Conservation (phyloP, 2,797 vertebrate species). For the Apogon hyalosoma region DNA sequence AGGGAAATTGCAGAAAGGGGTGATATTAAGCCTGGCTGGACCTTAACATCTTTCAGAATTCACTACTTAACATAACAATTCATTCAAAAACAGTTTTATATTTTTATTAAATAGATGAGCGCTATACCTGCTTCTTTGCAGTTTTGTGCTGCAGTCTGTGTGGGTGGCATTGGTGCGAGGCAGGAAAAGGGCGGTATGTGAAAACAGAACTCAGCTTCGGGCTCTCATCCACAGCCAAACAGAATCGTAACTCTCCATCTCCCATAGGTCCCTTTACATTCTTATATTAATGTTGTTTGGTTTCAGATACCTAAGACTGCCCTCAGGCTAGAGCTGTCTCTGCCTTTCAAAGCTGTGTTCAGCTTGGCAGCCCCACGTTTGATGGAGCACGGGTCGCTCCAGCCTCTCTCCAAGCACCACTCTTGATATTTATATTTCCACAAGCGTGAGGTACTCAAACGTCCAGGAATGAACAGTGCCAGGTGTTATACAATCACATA, state of each 20-base stretch:
- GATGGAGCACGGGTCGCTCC: constrained; percentile 62
- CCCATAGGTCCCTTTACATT: constrained; percentile 76
- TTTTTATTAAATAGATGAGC: constrained; percentile 14
- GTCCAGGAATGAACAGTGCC: constrained; percentile 66
- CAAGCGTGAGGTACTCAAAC: constrained; percentile 68
- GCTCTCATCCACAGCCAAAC: constrained; percentile 75
- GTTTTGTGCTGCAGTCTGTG: constrained; percentile 67
- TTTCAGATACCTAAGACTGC: constrained; percentile 65
- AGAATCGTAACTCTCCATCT: constrained; percentile 64
- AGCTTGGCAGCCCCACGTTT: constrained; percentile 44
- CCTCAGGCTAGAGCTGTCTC: constrained; percentile 69
- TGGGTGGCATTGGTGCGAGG: constrained; percentile 70
- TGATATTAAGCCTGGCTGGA: neutral
- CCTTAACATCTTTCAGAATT: constrained; percentile 8
- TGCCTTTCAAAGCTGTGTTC: constrained; percentile 62
- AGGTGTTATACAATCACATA: constrained; percentile 73
- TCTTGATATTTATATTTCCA: constrained; percentile 79
- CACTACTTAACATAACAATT: constrained; percentile 3
- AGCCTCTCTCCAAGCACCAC: constrained; percentile 70
- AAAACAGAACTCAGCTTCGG: constrained; percentile 70
- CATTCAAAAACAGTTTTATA: constrained; percentile 39
- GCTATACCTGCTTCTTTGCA: constrained; percentile 59
- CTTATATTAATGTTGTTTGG: constrained; percentile 56
- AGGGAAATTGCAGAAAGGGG: constrained; percentile 13
- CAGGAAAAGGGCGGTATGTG: constrained; percentile 66